Percentiles rank a stretch among this genome's conserved stretches.
phyloP scores from a whole-genome alignment of 2,113 vertebrate species.

The Callithrix jacchus region DNA sequence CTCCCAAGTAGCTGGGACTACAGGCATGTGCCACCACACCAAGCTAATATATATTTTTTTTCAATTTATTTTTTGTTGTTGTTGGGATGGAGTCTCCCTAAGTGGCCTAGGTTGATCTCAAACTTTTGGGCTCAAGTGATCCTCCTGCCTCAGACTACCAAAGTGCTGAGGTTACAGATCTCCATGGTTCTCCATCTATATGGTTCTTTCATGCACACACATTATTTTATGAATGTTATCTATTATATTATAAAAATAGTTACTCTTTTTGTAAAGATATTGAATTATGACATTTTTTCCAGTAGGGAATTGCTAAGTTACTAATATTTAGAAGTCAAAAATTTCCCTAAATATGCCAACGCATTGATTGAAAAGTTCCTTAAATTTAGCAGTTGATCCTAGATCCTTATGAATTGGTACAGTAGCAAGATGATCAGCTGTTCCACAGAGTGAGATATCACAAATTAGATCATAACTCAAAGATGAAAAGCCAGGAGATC shows the following conservation, averaged over 20 bases:
- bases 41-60: too few species aligned
- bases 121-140: too few species aligned
- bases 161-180: too few species aligned
- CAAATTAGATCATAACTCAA: neutral
- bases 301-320: neutral
- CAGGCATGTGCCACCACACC: too few species aligned
- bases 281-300: neutral
- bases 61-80: too few species aligned
- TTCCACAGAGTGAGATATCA: neutral
- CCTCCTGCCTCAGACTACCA: too few species aligned
- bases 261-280: neutral
- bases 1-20: too few species aligned
- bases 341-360: neutral
- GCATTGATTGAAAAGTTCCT: neutral
- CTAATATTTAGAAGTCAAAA: neutral
- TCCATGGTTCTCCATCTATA: neutral
- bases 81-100: too few species aligned
- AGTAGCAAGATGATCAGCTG: neutral
- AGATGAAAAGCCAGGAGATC: neutral
- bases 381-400: neutral
- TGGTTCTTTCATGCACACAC: neutral
- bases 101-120: too few species aligned
- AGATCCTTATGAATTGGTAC: neutral
- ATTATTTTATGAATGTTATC: neutral
- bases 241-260: neutral